These are phyloP conservation scores for Choreutis nemorana DNA, from an alignment of 2,888 invertebrate species.

Conservation along the genomic window DNA sequence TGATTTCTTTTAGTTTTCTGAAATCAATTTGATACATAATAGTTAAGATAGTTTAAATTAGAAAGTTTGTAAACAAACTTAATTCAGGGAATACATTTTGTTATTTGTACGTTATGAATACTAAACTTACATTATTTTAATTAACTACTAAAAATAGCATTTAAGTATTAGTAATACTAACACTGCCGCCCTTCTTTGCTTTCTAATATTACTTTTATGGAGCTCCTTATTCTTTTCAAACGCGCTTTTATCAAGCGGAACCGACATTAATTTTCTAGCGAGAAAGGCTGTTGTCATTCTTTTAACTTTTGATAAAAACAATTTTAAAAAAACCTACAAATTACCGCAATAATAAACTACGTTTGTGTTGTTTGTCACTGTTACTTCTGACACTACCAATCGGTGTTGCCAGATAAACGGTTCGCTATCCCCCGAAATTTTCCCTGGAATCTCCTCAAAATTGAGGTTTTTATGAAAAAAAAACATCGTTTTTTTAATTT, in stretches of 20 bases:
- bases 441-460: too few relatives aligned
- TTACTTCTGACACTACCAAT: too few relatives aligned
- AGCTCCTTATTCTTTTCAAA: constrained; percentile 18
- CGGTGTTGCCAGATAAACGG: too few relatives aligned
- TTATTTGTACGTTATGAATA: neutral
- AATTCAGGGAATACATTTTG: constrained; percentile 1
- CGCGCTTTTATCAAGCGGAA: constrained; percentile 18
- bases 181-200: constrained; percentile 11
- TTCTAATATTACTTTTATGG: constrained; percentile 13
- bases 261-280: constrained; percentile 16
- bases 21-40: constrained; percentile 4
- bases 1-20: constrained; percentile 11
- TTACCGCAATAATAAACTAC: neutral
- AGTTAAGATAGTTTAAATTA: neutral
- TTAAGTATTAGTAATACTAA: constrained; percentile 10
- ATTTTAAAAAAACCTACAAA: neutral
- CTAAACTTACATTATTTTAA: too few relatives aligned
- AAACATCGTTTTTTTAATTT: too few relatives aligned
- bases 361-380: too few relatives aligned
- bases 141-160: too few relatives aligned
- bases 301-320: neutral
- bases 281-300: constrained; percentile 17
- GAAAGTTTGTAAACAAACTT: constrained; percentile 6
- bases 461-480: too few relatives aligned
- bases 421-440: too few relatives aligned